Percentiles rank a stretch among this genome's conserved stretches.
These are phyloP conservation scores for Hemitrygon akajei DNA, from an alignment of 2,797 vertebrate species.

Conservation along the genomic window DNA sequence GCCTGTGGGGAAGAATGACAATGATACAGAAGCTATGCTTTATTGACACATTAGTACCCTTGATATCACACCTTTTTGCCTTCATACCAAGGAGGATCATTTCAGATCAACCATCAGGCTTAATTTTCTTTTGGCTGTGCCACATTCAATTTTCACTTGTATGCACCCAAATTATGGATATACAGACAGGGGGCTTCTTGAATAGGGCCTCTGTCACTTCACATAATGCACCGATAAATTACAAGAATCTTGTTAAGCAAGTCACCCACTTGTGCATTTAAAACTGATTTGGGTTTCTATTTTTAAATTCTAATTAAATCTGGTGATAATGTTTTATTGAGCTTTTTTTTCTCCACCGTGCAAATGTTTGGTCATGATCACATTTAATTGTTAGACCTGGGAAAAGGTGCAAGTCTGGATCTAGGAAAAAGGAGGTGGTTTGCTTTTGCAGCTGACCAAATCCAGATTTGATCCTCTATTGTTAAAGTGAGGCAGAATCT, in stretches of 20 bases:
- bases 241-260: background rate
- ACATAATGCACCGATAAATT: background rate
- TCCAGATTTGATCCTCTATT: too few relatives aligned
- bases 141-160: background rate
- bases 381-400: background rate
- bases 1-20: background rate
- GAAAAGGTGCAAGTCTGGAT: too few relatives aligned
- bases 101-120: background rate
- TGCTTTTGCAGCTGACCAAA: too few relatives aligned
- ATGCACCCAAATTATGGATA: too few relatives aligned
- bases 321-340: background rate
- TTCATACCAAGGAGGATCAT: background rate
- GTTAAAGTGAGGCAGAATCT: too few relatives aligned
- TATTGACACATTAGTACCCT: background rate
- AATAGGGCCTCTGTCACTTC: background rate
- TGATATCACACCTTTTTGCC: background rate
- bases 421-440: too few relatives aligned
- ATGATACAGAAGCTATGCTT: background rate
- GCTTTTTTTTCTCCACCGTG: background rate
- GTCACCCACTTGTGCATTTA: background rate
- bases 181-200: background rate
- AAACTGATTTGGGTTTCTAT: background rate
- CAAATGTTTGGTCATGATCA: background rate
- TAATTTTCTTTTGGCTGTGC: background rate
- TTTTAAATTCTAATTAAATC: constrained; percentile 3